phyloP scores from a whole-genome alignment of 2,113 vertebrate genomes.

The Podiceps cristatus region DNA sequence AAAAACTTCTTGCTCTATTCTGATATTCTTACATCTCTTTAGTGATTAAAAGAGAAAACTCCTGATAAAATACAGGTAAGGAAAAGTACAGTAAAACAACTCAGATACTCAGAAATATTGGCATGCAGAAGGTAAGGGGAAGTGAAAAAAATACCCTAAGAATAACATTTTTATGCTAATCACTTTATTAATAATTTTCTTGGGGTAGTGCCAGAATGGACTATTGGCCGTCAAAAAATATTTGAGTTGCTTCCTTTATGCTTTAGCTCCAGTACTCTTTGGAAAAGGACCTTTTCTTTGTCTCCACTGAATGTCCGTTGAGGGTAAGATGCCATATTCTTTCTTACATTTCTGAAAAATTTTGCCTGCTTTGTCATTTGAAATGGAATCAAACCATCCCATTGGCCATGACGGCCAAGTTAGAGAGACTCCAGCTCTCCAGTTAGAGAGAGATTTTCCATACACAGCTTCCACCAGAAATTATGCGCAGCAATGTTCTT shows the following conservation, averaged over 20 bases:
- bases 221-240: background rate
- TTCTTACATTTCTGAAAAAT: background rate
- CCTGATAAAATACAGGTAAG: background rate
- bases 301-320: background rate
- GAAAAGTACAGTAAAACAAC: background rate
- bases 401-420: background rate
- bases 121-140: background rate
- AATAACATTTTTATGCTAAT: background rate
- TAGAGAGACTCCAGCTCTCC: background rate
- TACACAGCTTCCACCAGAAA: background rate
- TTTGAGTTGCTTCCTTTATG: background rate
- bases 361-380: background rate
- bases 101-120: background rate
- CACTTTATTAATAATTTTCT: background rate
- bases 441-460: background rate
- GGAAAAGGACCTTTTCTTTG: background rate
- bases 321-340: background rate
- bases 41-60: background rate
- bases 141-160: background rate
- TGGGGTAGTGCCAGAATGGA: background rate
- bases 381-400: background rate
- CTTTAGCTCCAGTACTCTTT: background rate
- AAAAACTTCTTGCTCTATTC: background rate
- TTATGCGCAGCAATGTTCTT: background rate
- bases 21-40: background rate